Base-by-base conservation (phyloP, 2,797 vertebrate genomes). In the Pseudochromis fuscus region DNA sequence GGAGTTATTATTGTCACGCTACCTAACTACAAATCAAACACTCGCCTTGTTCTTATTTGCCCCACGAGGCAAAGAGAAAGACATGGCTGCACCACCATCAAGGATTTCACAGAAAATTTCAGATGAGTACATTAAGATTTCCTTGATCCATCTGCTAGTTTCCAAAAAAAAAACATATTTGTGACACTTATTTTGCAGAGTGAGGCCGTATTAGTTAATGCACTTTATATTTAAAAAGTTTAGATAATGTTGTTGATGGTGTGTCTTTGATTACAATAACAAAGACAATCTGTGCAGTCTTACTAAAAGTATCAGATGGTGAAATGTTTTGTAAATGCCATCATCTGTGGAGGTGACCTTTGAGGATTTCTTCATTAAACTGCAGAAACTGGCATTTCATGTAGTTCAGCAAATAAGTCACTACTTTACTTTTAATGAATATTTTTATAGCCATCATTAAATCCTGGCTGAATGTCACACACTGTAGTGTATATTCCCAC, bases 301-400 rank as follows among this genome's bases (percentile, higher is more conserved):
- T 65, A 40, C 59, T 27, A 55, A 72, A 67, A 6, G 7, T 27
- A 50, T 24, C 55, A 67, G 28, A 77, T 35, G 31, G 30, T 2
- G 46, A 31, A 67, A 62, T 63, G 5, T 50, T 53, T 24, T 30
- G 3, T 57, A 77, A 80, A 86, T 72, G 46, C 11, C 61, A 69
- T 72, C 50, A 33, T 72, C 56, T 59, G 37, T 57, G 7, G 25
- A 13, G 25, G 24, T 63, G 78, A 85, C 74, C 59, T 85, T 82
- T 79, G 18, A 55, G 52, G 49, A 50, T 55, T 64, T 81, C 24
- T 70, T 67, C 45, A 75, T 76, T 64, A 61, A 50, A 59, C 53
- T 68, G 30, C 55, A 56, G 13, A 79, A 9, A 49, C 25, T 62
- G 65, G 25, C 56, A 76, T 84, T 64, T 81, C 23, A 40, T 15